Conservation (phyloP, 92 coral and sea anemone species). For the Epizoanthus rinbou region DNA sequence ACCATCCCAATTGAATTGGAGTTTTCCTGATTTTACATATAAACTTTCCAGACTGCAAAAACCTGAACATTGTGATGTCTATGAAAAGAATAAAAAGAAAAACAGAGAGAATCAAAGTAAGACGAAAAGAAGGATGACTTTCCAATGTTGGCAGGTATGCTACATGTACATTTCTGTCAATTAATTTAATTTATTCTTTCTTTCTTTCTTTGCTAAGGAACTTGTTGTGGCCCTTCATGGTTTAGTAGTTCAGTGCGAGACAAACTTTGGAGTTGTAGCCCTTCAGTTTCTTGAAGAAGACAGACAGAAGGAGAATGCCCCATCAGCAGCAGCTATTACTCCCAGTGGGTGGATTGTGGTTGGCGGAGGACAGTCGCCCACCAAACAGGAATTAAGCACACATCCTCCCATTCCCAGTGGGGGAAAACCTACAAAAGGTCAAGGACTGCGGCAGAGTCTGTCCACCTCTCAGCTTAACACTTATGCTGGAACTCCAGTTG, state of each 20-base stretch:
- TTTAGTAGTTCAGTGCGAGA: constrained; percentile 89
- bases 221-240: constrained; percentile 90
- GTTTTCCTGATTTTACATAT: too few species aligned
- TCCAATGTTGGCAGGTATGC: too few species aligned
- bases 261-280: constrained; percentile 96
- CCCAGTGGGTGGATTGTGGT: constrained; percentile 98
- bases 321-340: constrained; percentile 90
- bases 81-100: too few species aligned
- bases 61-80: too few species aligned
- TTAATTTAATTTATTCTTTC: background rate
- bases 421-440: constrained; percentile 48
- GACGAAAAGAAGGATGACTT: too few species aligned
- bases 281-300: constrained; percentile 92
- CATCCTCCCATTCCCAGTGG: constrained; percentile 60
- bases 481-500: constrained; percentile 54
- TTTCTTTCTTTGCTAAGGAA: constrained; percentile 57
- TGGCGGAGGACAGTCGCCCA: constrained; percentile 73
- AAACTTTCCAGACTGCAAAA: too few species aligned
- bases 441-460: constrained; percentile 68
- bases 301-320: constrained; percentile 83
- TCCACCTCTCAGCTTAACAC: constrained; percentile 79
- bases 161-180: too few species aligned
- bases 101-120: background rate
- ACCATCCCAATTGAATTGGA: too few species aligned
- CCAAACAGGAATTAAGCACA: constrained; percentile 52